These are phyloP conservation scores for Porites rus DNA, from an alignment of 92 coral and sea anemone species.

Conservation along the genomic window DNA sequence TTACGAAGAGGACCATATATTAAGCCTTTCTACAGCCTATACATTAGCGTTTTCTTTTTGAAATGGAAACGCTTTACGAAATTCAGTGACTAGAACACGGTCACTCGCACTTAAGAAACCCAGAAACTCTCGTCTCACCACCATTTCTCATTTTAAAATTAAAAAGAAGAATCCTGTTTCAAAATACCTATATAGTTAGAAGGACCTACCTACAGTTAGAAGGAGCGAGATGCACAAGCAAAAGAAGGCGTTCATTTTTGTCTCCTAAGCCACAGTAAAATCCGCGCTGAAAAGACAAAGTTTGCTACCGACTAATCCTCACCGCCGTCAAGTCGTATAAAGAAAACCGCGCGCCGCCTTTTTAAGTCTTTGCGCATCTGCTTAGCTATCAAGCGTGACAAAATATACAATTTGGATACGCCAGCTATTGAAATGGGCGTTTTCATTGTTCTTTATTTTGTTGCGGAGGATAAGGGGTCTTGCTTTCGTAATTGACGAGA, in stretches of 20 bases:
- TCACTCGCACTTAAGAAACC: no score
- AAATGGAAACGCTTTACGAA: no score
- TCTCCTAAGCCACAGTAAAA: not conserved
- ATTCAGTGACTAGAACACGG: no score
- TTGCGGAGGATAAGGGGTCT: not conserved
- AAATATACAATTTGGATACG: conserved; percentile 6
- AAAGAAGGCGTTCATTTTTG: conserved; percentile 24
- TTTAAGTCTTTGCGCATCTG: conserved; percentile 16
- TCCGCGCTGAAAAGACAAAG: conserved; percentile 14
- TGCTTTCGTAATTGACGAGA: no score
- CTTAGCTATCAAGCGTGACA: conserved; percentile 25
- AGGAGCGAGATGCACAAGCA: conserved; percentile 14
- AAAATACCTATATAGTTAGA: conserved; percentile 24
- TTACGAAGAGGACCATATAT: no score
- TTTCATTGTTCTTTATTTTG: conserved; percentile 1
- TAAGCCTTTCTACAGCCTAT: no score
- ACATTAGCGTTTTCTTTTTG: no score
- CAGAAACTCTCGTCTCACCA: no score
- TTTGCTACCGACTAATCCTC: not conserved
- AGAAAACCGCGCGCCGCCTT: conserved; percentile 6
- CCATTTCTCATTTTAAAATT: not conserved
- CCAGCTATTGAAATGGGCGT: conserved; percentile 11
- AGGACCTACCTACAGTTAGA: conserved; percentile 27
- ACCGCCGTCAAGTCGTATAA: not conserved
- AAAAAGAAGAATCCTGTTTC: not conserved